Conservation (phyloP, 1,140 invertebrate genomes). For the Lordiphosa collinella region DNA sequence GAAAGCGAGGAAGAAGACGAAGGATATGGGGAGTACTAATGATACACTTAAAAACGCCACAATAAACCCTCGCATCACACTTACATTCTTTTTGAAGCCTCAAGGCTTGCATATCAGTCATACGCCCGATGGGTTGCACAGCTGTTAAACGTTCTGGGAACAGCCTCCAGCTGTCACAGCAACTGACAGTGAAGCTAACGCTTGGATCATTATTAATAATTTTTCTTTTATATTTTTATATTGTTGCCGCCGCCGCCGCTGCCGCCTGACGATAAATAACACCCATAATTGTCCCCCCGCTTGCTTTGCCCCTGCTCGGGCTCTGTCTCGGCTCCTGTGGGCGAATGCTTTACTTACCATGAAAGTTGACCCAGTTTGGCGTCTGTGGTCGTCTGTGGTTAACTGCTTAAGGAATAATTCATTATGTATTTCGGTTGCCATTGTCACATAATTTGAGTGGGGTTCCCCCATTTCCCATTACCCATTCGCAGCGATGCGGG, state of each 20-base stretch:
- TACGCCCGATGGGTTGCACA: constrained; percentile 27
- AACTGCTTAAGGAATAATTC: constrained; percentile 74
- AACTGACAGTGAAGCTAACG: constrained; percentile 6
- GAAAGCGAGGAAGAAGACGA: no score
- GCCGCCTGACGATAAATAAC: constrained; percentile 52
- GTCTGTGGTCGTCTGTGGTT: constrained; percentile 41
- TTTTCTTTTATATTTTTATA: constrained; percentile 13
- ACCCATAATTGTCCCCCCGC: constrained; percentile 46
- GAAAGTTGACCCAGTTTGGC: constrained; percentile 48
- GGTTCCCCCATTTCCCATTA: constrained; percentile 1
- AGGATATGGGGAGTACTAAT: no score
- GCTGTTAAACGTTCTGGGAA: constrained; percentile 18
- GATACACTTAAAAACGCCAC: no score
- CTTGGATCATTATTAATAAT: constrained; percentile 20
- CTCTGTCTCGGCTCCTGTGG: constrained; percentile 15
- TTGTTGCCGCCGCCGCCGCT: no score
- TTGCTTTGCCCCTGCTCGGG: neutral
- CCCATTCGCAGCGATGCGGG: constrained; percentile 28
- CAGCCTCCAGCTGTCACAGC: neutral
- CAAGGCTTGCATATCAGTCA: constrained; percentile 32
- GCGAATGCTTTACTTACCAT: constrained; percentile 29
- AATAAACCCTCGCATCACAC: no score
- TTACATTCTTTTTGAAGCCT: neutral
- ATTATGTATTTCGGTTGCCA: constrained; percentile 64
- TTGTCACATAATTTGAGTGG: constrained; percentile 72